Base-by-base conservation (phyloP, 2,888 invertebrate species). In the Ophion slaviceki region DNA sequence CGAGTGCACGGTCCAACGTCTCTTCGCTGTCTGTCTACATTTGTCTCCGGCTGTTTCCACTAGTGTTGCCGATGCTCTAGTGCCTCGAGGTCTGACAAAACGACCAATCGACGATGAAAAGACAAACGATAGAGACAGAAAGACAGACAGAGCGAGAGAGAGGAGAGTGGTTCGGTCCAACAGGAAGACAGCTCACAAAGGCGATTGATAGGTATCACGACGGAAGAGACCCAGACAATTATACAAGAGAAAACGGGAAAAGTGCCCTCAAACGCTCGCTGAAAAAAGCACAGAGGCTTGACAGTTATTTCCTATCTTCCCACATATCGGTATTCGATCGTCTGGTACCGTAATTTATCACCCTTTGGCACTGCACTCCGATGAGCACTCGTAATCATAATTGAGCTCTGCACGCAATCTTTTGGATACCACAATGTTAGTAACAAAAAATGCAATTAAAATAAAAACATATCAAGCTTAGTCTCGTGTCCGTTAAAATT, bases 121-220 rank as follows among this genome's bases (percentile, higher is more conserved):
- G 76, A 77, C 76, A 67, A 68, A 77, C 79, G 76, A 66, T 47
- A 64, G 11, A n/a, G 17, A 67, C n/a, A 47, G 45, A 28, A 11
- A 17, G 64, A 47, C 59, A n/a, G 47, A 45, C 36, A 70, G 72
- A 64, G 57, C 70, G 79, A 40, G 53, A 71, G 14, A 28, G 36
- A 75, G 36, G 36, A 88, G 84, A 72, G 81, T 86, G n/a, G 76
- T 80, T 77, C 84, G 71, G 72, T 62, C 80, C 78, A 84, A 87
- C 87, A 85, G 66, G 45, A 28, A 64, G 72, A 53, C 80, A 68
- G 70, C 24, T 47, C 68, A 85, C 85, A 81, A 85, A 85, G 77
- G 53, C 81, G 74, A 78, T 81, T 81, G 78, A 74, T 78, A 74
- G 75, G 70, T 78, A 81, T 78, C 81, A 61, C 70, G 59, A 70